Conservation (phyloP, 2,113 vertebrate genomes). For the Myodes glareolus region DNA sequence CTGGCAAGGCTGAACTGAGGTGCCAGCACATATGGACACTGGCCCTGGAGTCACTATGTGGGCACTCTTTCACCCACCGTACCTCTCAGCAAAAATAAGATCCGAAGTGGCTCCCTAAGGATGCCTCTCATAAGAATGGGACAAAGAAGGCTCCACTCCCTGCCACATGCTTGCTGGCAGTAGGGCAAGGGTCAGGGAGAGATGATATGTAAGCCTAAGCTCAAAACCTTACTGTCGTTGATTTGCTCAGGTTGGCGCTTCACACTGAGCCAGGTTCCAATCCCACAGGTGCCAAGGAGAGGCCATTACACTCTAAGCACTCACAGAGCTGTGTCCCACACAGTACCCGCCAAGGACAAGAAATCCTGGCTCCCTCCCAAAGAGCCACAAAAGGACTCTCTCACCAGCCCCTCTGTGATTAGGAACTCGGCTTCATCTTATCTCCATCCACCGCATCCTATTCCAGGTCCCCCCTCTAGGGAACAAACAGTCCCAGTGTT, state of each 20-base stretch:
- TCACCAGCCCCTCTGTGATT: neutral
- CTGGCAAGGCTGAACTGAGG: neutral
- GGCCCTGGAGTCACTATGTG: neutral
- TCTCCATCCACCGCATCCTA: too few species aligned
- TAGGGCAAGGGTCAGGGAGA: neutral
- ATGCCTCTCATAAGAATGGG: neutral
- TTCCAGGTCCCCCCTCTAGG: neutral
- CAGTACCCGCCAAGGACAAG: too few species aligned
- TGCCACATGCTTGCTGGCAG: neutral
- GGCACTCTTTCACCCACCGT: too few species aligned
- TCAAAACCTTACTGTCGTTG: neutral
- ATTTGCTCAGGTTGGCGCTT: neutral
- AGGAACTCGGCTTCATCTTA: neutral
- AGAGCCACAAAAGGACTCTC: neutral
- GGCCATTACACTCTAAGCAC: too few species aligned
- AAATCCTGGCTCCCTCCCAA: neutral
- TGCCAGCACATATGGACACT: neutral
- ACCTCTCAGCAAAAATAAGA: neutral
- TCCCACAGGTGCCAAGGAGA: neutral
- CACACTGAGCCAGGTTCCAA: fast-evolving
- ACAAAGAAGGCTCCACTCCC: neutral
- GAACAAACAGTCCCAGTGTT: neutral
- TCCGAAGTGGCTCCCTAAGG: neutral
- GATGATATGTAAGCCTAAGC: neutral
- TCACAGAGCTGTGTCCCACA: fast-evolving